These are phyloP conservation scores for Heliothis subflexa DNA, from an alignment of 1,140 invertebrate species.

Conservation along the genomic window DNA sequence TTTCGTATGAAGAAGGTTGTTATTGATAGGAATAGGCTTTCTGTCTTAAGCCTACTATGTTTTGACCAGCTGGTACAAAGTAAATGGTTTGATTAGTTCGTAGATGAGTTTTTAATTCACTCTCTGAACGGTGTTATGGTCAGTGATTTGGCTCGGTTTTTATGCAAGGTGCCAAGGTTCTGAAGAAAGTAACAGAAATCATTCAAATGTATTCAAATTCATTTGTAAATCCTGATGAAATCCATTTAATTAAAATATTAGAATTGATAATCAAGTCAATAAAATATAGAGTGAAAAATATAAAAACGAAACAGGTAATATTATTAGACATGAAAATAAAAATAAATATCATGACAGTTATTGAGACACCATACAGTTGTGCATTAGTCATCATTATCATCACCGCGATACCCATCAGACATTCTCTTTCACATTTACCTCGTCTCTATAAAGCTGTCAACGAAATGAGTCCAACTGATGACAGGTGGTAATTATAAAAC, in stretches of 20 bases:
- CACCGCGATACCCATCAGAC: background rate
- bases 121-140: constrained; percentile 11
- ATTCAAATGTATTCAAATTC: background rate
- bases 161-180: constrained; percentile 4
- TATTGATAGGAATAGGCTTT: background rate
- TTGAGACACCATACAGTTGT: constrained; percentile 7
- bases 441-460: constrained; percentile 49
- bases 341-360: constrained; percentile 19
- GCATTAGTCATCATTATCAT: constrained; percentile 23
- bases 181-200: background rate
- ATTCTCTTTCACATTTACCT: constrained; percentile 35
- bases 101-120: constrained; percentile 35
- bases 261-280: background rate
- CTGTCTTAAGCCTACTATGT: background rate
- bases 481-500: constrained; percentile 67
- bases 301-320: background rate
- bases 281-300: background rate
- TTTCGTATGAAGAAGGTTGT: background rate
- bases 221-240: background rate
- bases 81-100: constrained; percentile 48
- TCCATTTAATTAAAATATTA: background rate
- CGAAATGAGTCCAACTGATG: constrained; percentile 48
- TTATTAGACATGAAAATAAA: background rate
- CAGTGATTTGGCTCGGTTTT: constrained; percentile 4
- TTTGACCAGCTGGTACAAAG: constrained; percentile 25